phyloP scores from a whole-genome alignment of 92 coral and sea anemone genomes.

The Zoanthus sociatus region DNA sequence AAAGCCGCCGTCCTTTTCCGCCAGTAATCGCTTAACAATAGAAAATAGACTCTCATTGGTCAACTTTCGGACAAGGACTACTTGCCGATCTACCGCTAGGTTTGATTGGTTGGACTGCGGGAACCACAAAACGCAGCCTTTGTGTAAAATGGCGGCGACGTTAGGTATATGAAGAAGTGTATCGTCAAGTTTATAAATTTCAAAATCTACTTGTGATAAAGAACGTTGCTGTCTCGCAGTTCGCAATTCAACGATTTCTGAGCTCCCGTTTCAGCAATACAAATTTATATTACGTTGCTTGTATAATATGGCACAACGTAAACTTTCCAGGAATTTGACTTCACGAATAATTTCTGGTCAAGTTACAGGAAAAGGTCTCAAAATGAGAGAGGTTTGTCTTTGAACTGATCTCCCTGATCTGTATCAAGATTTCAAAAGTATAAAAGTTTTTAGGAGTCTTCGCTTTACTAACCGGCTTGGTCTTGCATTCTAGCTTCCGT shows the following conservation, averaged over 20 bases:
- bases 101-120: conserved; percentile 52
- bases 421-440: neutral
- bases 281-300: neutral
- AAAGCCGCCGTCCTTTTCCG: conserved; percentile 53
- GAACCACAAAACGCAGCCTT: neutral
- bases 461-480: neutral
- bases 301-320: conserved; percentile 64
- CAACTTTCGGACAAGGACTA: neutral
- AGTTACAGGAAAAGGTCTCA: conserved; percentile 72
- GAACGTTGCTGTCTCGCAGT: neutral
- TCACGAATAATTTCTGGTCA: conserved; percentile 66
- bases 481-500: conserved; percentile 69
- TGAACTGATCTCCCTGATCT: neutral
- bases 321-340: conserved; percentile 63
- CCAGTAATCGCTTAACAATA: conserved; percentile 60
- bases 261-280: neutral
- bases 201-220: conserved; percentile 22
- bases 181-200: conserved; percentile 19
- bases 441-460: neutral
- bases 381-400: conserved; percentile 73
- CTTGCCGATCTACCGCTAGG: conserved; percentile 39
- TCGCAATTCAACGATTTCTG: neutral
- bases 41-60: conserved; percentile 57
- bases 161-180: conserved; percentile 52
- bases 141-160: conserved; percentile 40